Evolutionary conservation across 2,797 vertebrate species (phyloP), one percentile per base, ranked within the genome.

Genomic region (Echeneis naucrates): DNA sequence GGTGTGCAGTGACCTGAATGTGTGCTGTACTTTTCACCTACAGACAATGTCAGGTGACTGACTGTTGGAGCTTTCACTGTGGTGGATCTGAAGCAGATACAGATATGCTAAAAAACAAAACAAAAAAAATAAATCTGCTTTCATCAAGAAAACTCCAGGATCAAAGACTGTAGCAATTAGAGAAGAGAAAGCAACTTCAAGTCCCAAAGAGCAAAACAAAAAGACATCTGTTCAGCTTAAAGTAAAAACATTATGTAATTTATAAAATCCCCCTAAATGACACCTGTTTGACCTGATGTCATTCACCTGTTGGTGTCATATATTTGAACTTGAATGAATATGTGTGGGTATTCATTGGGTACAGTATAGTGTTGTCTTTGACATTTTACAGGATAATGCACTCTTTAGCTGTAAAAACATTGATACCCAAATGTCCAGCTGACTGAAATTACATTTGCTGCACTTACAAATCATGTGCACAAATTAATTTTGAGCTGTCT

Each of bases 131-230:
- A 35, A 45, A 16, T 14, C 30, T 38, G 16, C 51, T 62, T 52
- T 45, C 13, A 30, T 19, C 2, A 11, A 53, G 21, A 50, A 66
- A 59, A 47, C 23, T 59, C 5, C n/a, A 57, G 57, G 32, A 11
- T 19, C 38, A 11, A 38, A 32, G 35, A 51, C 2, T 52, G 32
- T 35, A 13, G 24, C 7, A 30, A 35, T 57, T 23, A 1, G 4
- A 40, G n/a, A 2, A 32, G 38, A 42, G 3, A 10, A 19, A 30
- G 60, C 19, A 45, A 48, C 59, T 40, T n/a, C 58, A 50, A 66
- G 37, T 60, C 37, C 71, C 38, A 67, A 55, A 66, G 66, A 61
- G 23, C 56, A 57, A 5, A n/a, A 48, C 24, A 48, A 48, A 24
- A 30, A 48, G 44, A 27, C 9, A 21, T 35, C 40, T 2, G 14